Percentiles rank a stretch among this genome's conserved stretches.
These are phyloP conservation scores for Eueides isabella DNA, from an alignment of 1,140 invertebrate species.

Conservation along the genomic window DNA sequence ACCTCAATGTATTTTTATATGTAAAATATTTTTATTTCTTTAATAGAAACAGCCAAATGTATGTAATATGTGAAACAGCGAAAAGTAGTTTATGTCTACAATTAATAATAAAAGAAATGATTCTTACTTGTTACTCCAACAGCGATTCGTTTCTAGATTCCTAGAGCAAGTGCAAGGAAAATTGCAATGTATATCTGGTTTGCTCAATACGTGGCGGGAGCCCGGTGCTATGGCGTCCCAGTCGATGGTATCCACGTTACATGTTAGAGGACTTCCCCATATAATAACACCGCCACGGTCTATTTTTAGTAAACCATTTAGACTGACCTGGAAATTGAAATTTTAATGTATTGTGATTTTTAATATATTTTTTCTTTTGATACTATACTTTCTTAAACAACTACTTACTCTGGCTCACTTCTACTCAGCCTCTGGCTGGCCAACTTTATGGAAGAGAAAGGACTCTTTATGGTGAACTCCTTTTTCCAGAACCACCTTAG, in stretches of 20 bases:
- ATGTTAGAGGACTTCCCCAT: conserved; percentile 90
- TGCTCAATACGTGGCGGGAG: conserved; percentile 64
- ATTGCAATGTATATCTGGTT: conserved; percentile 48
- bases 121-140: conserved; percentile 65
- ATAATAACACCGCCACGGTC: conserved; percentile 91
- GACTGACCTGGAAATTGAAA: conserved; percentile 86
- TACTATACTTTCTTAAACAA: no score
- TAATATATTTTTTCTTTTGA: no score
- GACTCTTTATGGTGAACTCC: no score
- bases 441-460: no score
- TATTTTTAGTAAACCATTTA: conserved; percentile 89
- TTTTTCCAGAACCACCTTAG: no score
- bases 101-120: background rate
- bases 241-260: conserved; percentile 92
- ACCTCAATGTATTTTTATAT: no score
- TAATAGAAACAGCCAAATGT: no score
- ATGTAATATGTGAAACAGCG: no score
- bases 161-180: conserved; percentile 53
- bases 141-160: conserved; percentile 51
- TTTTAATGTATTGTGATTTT: background rate
- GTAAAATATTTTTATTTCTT: no score
- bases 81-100: no score
- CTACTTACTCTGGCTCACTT: no score
- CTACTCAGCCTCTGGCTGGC: no score
- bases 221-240: conserved; percentile 88